Evolutionary conservation across 2,888 invertebrate species (phyloP).

Genomic region (Leptinotarsa rubiginosa): DNA sequence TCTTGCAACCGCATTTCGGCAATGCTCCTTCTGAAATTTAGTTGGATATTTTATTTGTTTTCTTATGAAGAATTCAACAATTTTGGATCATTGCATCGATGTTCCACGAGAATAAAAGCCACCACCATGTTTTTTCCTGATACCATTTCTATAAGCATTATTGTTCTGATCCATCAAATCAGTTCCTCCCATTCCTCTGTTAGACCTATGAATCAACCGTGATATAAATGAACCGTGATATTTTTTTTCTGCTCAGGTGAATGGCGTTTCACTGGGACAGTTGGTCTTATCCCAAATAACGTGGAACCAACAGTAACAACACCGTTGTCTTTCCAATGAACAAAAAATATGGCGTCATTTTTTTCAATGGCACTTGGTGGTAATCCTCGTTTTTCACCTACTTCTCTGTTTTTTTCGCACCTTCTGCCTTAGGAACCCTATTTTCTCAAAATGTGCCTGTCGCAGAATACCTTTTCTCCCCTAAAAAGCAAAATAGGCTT

Average conservation of each 20-base stretch:
- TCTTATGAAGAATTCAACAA: background rate
- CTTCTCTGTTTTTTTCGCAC: background rate
- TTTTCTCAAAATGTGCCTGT: slow-evolving; percentile 10
- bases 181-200: background rate
- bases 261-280: background rate
- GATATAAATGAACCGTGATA: background rate
- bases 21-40: background rate
- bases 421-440: background rate
- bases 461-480: slow-evolving; percentile 11
- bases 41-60: background rate
- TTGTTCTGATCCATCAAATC: slow-evolving; percentile 19
- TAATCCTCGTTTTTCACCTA: background rate
- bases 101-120: background rate
- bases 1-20: background rate
- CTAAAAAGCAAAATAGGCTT: slow-evolving; percentile 6
- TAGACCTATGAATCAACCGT: background rate
- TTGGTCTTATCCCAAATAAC: background rate
- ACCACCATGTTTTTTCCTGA: slow-evolving; percentile 13
- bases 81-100: slow-evolving; percentile 15
- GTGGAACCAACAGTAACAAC: slow-evolving; percentile 13
- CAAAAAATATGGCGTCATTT: background rate
- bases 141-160: background rate
- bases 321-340: background rate
- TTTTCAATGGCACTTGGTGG: background rate
- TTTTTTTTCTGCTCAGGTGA: slow-evolving; percentile 15